Evolutionary conservation across 2,888 invertebrate species (phyloP).

Genomic region (Stratiomys singularior): DNA sequence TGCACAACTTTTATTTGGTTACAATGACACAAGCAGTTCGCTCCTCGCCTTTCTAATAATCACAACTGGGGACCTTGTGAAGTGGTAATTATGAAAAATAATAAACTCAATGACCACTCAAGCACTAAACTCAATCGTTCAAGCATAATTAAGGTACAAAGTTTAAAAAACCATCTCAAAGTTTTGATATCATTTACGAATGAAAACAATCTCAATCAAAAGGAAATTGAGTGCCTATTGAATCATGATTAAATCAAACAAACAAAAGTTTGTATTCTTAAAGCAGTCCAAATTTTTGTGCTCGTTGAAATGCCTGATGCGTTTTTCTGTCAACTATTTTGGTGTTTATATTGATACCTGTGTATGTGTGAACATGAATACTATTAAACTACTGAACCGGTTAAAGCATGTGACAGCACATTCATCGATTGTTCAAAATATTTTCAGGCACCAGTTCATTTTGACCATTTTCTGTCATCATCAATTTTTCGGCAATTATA

Average conservation of each 20-base stretch:
- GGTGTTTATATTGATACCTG: not conserved
- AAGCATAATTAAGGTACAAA: not conserved
- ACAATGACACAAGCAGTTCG: no score
- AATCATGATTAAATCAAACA: not conserved
- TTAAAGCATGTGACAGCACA: not conserved
- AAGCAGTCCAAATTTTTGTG: not conserved
- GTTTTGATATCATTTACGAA: not conserved
- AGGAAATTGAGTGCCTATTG: not conserved
- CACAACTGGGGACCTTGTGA: not conserved
- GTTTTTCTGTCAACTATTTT: not conserved
- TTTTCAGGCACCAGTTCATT: slow-evolving; percentile 6
- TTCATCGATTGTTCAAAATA: not conserved
- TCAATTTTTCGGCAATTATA: slow-evolving; percentile 30
- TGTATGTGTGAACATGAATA: not conserved
- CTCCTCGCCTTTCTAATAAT: not conserved
- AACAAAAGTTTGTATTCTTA: not conserved
- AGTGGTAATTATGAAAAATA: not conserved
- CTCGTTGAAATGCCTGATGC: not conserved
- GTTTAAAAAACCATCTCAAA: no score
- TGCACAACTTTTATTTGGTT: no score
- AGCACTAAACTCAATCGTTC: no score
- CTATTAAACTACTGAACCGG: not conserved
- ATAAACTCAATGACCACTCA: not conserved
- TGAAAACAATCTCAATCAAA: not conserved
- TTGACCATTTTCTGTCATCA: slow-evolving; percentile 33